Percentiles rank a stretch among this genome's conserved stretches.
phyloP scores from a whole-genome alignment of 2,888 invertebrate species.

The Calliscelio sp. region DNA sequence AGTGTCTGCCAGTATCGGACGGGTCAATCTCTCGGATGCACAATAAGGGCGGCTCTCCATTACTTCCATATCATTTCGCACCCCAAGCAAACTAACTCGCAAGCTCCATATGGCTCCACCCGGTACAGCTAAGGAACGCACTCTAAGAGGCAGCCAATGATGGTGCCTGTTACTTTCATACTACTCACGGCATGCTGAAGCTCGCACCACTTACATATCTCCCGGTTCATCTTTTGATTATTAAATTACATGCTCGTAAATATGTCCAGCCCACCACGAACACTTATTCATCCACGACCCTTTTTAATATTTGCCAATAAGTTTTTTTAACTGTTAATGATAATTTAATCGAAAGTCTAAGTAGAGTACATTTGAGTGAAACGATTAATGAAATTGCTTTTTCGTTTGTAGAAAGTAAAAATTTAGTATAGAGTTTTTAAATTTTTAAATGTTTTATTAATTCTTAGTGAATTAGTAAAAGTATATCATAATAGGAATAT shows the following conservation, averaged over 20 bases:
- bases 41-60: slow-evolving; percentile 82
- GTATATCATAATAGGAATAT: no score
- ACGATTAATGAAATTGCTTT: no score
- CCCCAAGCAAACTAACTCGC: slow-evolving; percentile 81
- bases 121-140: slow-evolving; percentile 59
- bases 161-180: slow-evolving; percentile 82
- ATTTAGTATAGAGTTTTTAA: no score
- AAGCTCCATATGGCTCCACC: slow-evolving; percentile 82
- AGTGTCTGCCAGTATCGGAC: slow-evolving; percentile 80
- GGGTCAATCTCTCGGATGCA: slow-evolving; percentile 85
- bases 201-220: slow-evolving; percentile 79
- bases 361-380: no score
- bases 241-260: slow-evolving; percentile 85
- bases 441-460: no score
- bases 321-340: slow-evolving; percentile 5
- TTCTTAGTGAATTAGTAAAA: no score
- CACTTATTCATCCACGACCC: slow-evolving; percentile 80
- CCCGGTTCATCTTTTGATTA: slow-evolving; percentile 83
- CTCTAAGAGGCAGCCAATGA: slow-evolving; percentile 68
- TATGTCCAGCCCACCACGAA: slow-evolving; percentile 80
- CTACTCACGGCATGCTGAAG: slow-evolving; percentile 80
- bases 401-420: no score
- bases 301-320: slow-evolving; percentile 43
- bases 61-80: slow-evolving; percentile 86
- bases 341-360: no score